Conservation (phyloP, 2,888 invertebrate genomes). For the Athetis lepigone region DNA sequence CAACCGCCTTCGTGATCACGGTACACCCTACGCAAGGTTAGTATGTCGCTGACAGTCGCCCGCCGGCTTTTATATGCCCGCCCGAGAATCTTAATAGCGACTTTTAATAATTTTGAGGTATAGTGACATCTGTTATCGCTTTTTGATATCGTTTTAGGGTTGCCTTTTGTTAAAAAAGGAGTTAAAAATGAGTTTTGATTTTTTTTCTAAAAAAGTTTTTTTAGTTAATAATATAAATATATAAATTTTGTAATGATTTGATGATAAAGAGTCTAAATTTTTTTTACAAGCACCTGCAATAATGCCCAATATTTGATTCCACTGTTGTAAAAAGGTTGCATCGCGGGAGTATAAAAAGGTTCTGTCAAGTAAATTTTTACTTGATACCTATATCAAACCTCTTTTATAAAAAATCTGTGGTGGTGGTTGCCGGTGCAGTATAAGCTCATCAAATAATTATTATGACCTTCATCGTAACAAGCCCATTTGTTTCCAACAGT, state of each 20-base stretch:
- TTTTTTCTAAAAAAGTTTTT: not conserved
- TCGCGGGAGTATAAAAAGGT: slow-evolving; percentile 41
- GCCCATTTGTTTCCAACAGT: not conserved
- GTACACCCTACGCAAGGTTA: slow-evolving; percentile 94
- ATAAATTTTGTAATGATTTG: not conserved
- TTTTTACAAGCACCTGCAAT: not conserved
- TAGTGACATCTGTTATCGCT: slow-evolving; percentile 81
- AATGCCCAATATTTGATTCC: not conserved
- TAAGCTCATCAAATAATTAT: too few species aligned
- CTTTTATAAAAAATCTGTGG: too few species aligned
- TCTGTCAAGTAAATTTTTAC: slow-evolving; percentile 9
- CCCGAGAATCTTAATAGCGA: slow-evolving; percentile 75
- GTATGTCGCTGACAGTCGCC: slow-evolving; percentile 76
- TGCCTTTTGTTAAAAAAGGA: slow-evolving; percentile 39
- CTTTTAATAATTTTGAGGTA: slow-evolving; percentile 69
- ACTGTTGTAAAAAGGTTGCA: not conserved
- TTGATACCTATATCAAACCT: not conserved
- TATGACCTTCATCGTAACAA: not conserved
- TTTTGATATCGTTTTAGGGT: slow-evolving; percentile 36
- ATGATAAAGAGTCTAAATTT: too few species aligned
- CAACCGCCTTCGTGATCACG: slow-evolving; percentile 93
- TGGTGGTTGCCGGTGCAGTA: too few species aligned
- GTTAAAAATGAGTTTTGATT: slow-evolving; percentile 10
- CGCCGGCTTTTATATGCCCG: slow-evolving; percentile 67
- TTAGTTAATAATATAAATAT: not conserved